Evolutionary conservation across 2,888 invertebrate genomes (phyloP), one percentile per base, ranked within the genome.

Genomic region (Pammene aurita): DNA sequence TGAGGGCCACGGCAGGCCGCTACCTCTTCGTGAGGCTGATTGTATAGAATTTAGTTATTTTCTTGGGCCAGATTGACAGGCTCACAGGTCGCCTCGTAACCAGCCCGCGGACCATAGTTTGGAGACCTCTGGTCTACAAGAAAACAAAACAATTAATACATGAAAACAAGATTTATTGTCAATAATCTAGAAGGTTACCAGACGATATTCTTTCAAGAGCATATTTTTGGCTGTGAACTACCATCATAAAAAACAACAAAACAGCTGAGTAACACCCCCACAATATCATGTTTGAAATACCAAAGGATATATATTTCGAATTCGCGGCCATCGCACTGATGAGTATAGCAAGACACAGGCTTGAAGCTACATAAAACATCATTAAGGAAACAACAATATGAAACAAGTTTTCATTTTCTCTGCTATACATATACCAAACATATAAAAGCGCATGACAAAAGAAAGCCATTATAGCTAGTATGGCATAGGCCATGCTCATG

Each of bases 381-480:
- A 78, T 67, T 50, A 70, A 26, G 71, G 74, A 72, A 55, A 83
- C 72, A 65, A 79, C 81, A 5, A 75, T 50, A 2, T 71, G 11
- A 64, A 73, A 74, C 42, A 80, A 55, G 61, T 71, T 73, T 42
- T 69, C 70, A 14, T 72, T 50, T 7, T 44, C 71, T 42, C 35
- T 38, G 1, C 34, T 9, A n/a, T 69, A 67, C 48, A 73, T 35
- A 44, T 67, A 66, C 38, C 75, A 79, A 9, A 78, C 62, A 7
- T 74, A 18, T 70, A 82, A 73, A 42, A 79, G 35, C 5, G 79
- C 55, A 60, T 81, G 82, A 44, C 72, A 18, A 6, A 72, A 35
- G 62, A 79, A 75, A 5, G 77, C 75, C n/a, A 67, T 48, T 50
- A 75, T 1, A 7, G 76, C 74, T 42, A 81, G 61, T 38, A 71